Conservation (phyloP, 2,797 vertebrate genomes). For the Pseudochirops corinnae region DNA sequence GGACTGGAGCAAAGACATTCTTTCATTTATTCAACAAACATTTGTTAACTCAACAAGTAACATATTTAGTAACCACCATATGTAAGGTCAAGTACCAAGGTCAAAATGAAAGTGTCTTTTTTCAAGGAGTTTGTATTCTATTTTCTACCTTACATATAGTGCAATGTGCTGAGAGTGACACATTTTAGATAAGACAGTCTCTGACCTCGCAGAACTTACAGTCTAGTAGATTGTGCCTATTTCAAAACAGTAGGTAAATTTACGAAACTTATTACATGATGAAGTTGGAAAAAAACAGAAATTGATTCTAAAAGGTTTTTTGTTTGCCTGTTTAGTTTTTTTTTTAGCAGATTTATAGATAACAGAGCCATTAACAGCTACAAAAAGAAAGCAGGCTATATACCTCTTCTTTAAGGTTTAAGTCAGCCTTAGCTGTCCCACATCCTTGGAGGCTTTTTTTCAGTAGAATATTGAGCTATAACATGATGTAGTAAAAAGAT, state of each 20-base stretch:
- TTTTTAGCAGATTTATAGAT: not conserved
- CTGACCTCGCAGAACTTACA: no score
- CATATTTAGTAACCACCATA: not conserved
- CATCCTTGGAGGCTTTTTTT: not conserved
- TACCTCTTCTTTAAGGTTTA: not conserved
- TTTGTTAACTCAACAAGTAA: not conserved
- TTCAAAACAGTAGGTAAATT: not conserved
- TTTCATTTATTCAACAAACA: not conserved
- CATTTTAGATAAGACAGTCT: not conserved
- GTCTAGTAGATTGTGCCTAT: not conserved
- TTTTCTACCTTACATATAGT: not conserved
- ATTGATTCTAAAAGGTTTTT: not conserved
- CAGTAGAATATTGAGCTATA: not conserved
- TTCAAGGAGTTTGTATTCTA: not conserved
- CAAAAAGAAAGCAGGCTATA: not conserved
- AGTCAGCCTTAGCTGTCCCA: not conserved
- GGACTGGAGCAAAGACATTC: not conserved
- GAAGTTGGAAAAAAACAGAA: not conserved
- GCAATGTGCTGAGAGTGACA: not conserved
- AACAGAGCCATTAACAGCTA: not conserved
- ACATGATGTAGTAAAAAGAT: not conserved
- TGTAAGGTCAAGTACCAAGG: not conserved
- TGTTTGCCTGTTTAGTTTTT: not conserved
- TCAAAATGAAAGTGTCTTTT: not conserved
- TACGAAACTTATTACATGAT: not conserved